Base-by-base conservation (phyloP, 2,888 invertebrate genomes). In the Glyphotaelius pellucidus region DNA sequence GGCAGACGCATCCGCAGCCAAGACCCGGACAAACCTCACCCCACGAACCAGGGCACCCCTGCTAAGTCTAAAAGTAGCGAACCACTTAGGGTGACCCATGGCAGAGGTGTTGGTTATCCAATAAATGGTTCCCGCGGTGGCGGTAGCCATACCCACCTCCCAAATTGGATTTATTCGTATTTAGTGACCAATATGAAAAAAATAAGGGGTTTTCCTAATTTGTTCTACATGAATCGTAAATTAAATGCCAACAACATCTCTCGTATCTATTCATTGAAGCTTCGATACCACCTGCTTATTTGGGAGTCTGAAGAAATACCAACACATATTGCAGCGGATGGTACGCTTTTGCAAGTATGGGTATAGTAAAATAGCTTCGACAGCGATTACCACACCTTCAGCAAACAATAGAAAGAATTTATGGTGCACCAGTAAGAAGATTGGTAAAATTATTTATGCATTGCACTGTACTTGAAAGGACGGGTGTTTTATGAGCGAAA, bases 401-500 rank as follows among this genome's bases (percentile, higher is more conserved):
- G n/a, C 89, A 79, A 42, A 89, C 90, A 90, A 91, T 80, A 19
- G 52, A 83, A 80, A 32, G 42, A 91, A 91, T 91, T 91, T 91
- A 91, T 91, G 79, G 80, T 84, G 67, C 67, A n/a, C 42, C 35
- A 32, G 80, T 89, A 90, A 90, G 90, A 86, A 90, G 91, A 91
- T 89, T 91, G 91, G 67, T 80, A 80, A 84, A 84, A 90, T 91
- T 90, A 91, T 90, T 91, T 91, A 91, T 91, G 90, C 90, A 86
- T 38, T 79, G 67, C 90, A 79, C 52, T 91, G 89, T 85, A 91
- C 47, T 90, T 67, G 90, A 90, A 80, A 91, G 90, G 31, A 79
- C n/a, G 79, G 32, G 32, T 90, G 90, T 90, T 90, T 91, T 91
- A 91, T 90, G 90, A 90, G 67, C 42, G 47, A 85, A 91, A 91